Base-by-base conservation (phyloP, 2,113 vertebrate genomes). In the Colaptes auratus region DNA sequence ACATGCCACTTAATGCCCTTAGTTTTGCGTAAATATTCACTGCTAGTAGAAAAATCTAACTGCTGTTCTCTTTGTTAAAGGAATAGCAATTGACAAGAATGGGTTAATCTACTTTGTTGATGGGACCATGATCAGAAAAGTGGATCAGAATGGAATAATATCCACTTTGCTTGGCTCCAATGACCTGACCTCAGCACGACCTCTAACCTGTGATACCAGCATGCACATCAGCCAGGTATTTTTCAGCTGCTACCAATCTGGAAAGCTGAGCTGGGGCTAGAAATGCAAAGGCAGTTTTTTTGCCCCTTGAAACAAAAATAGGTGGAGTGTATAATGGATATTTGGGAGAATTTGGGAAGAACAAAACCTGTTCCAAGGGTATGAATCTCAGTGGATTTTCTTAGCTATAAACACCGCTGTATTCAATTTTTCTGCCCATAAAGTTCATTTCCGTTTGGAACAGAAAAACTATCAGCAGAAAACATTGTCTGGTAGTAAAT, bases 31-130 rank as follows among this genome's bases (percentile, higher is more conserved):
- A 44, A 52, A 15, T 28, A 36, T 35, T 88, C 55, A 33, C 19
- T 56, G 44, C 20, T 84, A 24, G 24, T 53, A 28, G 74, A 48
- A 59, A 23, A 69, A 67, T 1, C 30, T 63, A 7, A 71, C 46
- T 73, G 79, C 73, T 83, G 5, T 80, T 97, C 66, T 95, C 70
- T 95, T 91, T 48, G 33, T 82, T 96, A 84, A 98, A 99, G 99
- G 99, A 93, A 98, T 99, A 93, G 98, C 99, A 3, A 96, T 99
- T 36, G 99, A 99, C 96, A 99, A 99, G 97, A 99, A 98, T 2
- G 99, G 99, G 80, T 95, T 99, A 93, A 99, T 99, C 96, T 99
- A 99, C 97, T 99, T 99, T 70, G 99, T 99, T 50, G 99, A 99
- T 53, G 99, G 99, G 82, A 99, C 99, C 60, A 99, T 99, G 86